Percentiles rank a stretch among this genome's conserved stretches.
Conservation (phyloP, 2,113 vertebrate species). For the Harpagus bidentatus region DNA sequence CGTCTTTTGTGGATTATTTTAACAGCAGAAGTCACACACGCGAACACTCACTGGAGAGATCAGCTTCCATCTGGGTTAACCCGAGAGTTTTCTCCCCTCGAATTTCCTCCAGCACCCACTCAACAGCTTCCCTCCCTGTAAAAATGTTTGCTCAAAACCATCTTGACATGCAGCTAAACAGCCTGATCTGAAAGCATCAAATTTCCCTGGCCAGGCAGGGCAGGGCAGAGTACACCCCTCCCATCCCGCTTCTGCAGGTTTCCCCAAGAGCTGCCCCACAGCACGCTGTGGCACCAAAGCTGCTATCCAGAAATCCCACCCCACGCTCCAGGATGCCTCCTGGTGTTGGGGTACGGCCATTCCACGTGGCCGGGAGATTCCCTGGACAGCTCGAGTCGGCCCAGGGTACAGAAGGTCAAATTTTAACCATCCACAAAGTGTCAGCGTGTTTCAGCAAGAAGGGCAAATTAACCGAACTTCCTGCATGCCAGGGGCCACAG, state of each 20-base stretch:
- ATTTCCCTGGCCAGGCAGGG: neutral
- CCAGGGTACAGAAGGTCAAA: neutral
- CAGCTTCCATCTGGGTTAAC: slow-evolving; percentile 35
- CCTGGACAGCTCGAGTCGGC: neutral
- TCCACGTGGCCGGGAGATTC: neutral
- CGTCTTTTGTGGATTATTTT: slow-evolving; percentile 13
- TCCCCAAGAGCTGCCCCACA: neutral
- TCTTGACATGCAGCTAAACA: neutral
- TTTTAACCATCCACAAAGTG: neutral
- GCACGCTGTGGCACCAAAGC: accelerated
- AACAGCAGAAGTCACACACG: neutral
- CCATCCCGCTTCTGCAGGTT: neutral
- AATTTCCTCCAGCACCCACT: slow-evolving; percentile 11
- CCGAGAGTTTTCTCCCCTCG: neutral
- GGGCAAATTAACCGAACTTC: neutral
- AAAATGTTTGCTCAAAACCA: slow-evolving; percentile 5
- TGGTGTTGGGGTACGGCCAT: accelerated
- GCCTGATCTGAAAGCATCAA: neutral
- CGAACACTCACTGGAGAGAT: neutral
- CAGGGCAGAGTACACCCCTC: neutral
- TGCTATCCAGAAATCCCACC: neutral
- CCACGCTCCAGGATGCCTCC: neutral
- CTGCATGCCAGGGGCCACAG: neutral
- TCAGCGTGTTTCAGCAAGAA: neutral
- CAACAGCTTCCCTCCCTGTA: neutral